Percentiles rank a stretch among this genome's conserved stretches.
Conservation (phyloP, 2,113 vertebrate genomes). For the Rhinoderma darwinii region DNA sequence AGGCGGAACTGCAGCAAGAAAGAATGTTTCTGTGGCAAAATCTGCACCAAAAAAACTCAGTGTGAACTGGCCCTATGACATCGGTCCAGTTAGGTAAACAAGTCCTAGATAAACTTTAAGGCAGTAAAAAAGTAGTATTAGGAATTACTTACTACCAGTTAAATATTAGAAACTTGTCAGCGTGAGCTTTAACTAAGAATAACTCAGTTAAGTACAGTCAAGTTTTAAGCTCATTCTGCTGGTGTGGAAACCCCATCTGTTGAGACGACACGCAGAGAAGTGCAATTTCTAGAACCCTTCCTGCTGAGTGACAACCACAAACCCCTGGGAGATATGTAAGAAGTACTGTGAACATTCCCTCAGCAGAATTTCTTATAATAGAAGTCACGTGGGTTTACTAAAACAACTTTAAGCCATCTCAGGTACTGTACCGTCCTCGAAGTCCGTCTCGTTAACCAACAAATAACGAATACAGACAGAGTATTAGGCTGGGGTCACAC, state of each 20-base stretch:
- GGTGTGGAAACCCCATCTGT: background rate
- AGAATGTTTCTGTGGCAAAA: too few species aligned
- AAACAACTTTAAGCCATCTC: background rate
- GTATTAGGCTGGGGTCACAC: too few species aligned
- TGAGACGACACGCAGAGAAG: background rate
- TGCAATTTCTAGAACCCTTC: slow-evolving; percentile 6
- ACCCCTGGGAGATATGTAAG: background rate
- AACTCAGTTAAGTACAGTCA: background rate
- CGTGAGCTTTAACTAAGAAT: background rate
- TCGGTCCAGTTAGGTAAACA: background rate
- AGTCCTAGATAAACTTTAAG: background rate
- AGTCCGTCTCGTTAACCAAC: too few species aligned
- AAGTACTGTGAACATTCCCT: background rate
- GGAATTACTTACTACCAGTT: background rate
- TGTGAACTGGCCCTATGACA: too few species aligned
- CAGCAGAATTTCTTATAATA: background rate
- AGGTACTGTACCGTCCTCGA: background rate
- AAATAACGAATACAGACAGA: too few species aligned
- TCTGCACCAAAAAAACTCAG: too few species aligned
- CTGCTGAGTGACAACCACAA: slow-evolving; percentile 21
- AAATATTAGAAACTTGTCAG: slow-evolving; percentile 11
- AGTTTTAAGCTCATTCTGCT: background rate
- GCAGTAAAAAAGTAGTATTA: background rate
- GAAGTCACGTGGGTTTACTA: background rate
- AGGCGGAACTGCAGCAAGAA: too few species aligned